phyloP scores from a whole-genome alignment of 2,113 vertebrate genomes.

The Rhynchopsitta pachyrhyncha region DNA sequence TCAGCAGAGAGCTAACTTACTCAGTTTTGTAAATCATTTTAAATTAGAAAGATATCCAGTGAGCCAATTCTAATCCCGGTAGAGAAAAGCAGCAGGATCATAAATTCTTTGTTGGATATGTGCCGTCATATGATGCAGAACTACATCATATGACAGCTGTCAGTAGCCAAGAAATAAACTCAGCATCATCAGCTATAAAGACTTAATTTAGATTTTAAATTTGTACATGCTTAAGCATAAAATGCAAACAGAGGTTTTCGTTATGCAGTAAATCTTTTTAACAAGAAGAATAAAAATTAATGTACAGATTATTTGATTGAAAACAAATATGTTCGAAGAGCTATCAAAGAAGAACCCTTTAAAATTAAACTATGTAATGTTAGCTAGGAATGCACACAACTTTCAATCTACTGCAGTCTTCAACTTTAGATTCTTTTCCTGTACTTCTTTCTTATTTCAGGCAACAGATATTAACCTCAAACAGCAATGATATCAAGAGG shows the following conservation, averaged over 20 bases:
- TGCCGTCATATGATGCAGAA: neutral
- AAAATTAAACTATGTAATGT: accelerated
- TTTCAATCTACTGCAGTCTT: neutral
- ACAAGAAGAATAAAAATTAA: neutral
- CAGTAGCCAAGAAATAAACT: neutral
- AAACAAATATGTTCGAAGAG: neutral
- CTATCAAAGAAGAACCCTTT: neutral
- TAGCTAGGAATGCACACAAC: neutral
- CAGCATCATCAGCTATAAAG: neutral
- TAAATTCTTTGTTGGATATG: neutral
- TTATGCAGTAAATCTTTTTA: neutral
- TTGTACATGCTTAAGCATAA: neutral
- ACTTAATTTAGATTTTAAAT: neutral
- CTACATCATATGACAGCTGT: neutral
- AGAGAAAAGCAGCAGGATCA: neutral
- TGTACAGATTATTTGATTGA: neutral
- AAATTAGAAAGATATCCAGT: neutral
- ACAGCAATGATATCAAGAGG: neutral
- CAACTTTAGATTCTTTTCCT: neutral
- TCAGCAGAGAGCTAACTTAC: neutral
- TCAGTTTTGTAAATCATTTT: neutral
- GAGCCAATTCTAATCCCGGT: neutral
- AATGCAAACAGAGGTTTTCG: neutral
- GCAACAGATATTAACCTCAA: neutral
- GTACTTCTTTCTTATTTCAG: neutral